These are phyloP conservation scores for Picathartes gymnocephalus DNA, from an alignment of 2,113 vertebrate species.

Conservation along the genomic window DNA sequence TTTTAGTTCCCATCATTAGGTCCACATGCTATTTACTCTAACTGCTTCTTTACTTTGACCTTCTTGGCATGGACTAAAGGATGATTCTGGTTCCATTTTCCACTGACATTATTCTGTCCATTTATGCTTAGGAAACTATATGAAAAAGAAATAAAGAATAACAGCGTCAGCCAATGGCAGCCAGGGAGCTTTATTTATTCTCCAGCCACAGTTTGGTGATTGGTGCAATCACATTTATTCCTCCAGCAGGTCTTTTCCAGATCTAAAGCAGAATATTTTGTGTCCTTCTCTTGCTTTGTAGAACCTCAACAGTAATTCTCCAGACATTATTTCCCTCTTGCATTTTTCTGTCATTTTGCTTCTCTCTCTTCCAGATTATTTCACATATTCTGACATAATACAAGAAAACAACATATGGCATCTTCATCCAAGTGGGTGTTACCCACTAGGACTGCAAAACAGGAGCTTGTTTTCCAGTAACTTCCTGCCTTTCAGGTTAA, in stretches of 20 bases:
- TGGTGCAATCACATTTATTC: not conserved
- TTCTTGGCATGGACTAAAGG: not conserved
- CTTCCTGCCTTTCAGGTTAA: constrained; percentile 44
- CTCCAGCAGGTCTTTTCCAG: not conserved
- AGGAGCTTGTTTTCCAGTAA: constrained; percentile 16
- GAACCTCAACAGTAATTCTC: not conserved
- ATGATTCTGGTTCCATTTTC: not conserved
- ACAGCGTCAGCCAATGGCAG: accelerated
- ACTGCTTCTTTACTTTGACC: not conserved
- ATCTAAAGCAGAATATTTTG: not conserved
- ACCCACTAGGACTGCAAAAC: constrained; percentile 25
- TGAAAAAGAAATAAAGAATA: not conserved
- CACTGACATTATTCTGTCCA: not conserved
- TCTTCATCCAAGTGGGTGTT: constrained; percentile 49
- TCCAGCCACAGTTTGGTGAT: not conserved
- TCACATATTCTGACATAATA: not conserved
- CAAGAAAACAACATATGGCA: constrained; percentile 63
- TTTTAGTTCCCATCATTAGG: not conserved
- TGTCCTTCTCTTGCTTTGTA: not conserved
- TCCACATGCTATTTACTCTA: not conserved
- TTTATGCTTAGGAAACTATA: not conserved
- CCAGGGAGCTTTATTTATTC: not conserved
- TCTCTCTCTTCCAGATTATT: constrained; percentile 30
- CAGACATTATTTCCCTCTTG: not conserved
- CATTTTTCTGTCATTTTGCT: not conserved